Evolutionary conservation across 2,888 invertebrate species (phyloP).

Genomic region (Bellardia pandia): DNA sequence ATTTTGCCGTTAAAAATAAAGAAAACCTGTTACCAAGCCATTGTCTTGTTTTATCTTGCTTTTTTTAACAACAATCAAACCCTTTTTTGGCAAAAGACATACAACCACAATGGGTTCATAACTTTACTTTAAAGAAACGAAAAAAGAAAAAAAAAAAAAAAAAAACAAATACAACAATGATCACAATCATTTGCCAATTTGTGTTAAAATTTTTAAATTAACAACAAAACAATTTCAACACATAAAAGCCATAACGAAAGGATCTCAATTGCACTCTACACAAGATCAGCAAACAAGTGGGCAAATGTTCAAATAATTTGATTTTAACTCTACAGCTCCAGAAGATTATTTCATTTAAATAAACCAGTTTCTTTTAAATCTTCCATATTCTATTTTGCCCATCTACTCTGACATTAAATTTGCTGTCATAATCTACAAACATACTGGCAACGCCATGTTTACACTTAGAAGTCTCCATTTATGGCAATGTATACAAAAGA

Average conservation of each 20-base stretch:
- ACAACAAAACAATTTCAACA: conserved; percentile 41
- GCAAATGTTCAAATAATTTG: too few relatives aligned
- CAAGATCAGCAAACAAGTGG: not conserved
- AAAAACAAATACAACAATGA: conserved; percentile 43
- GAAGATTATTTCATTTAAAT: too few relatives aligned
- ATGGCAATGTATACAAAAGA: too few relatives aligned
- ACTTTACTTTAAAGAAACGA: not conserved
- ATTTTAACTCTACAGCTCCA: too few relatives aligned
- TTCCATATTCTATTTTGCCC: too few relatives aligned
- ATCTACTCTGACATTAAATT: too few relatives aligned
- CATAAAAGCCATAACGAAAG: conserved; percentile 54
- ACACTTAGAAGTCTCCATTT: too few relatives aligned
- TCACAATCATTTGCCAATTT: conserved; percentile 70
- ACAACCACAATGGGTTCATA: conserved; percentile 39
- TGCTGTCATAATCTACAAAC: too few relatives aligned
- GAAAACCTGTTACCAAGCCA: conserved; percentile 58
- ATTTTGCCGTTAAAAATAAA: not conserved
- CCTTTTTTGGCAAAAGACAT: conserved; percentile 32
- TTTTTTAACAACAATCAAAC: conserved; percentile 3
- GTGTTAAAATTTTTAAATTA: conserved; percentile 38
- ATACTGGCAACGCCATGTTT: too few relatives aligned
- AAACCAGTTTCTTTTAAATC: too few relatives aligned
- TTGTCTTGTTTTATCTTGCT: conserved; percentile 23
- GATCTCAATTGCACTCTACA: conserved; percentile 25
- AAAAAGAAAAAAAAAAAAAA: too few relatives aligned